phyloP scores from a whole-genome alignment of 1,140 invertebrate genomes.

The Anthonomus grandis region DNA sequence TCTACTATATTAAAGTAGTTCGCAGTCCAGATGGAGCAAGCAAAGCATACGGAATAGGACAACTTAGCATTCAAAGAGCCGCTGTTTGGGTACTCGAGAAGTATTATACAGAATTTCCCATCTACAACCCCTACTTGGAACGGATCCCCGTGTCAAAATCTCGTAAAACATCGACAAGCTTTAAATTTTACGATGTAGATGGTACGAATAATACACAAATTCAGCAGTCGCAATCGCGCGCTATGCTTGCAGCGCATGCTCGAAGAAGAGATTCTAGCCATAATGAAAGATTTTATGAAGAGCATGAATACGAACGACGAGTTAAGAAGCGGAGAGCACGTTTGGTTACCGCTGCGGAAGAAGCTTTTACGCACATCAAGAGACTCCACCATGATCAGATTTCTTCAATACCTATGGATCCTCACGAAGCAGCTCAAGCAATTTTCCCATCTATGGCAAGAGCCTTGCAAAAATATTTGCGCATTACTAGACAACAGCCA shows the following conservation, averaged over 20 bases:
- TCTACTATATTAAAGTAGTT: constrained; percentile 88
- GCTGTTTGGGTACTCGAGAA: constrained; percentile 91
- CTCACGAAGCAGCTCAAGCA: constrained; percentile 92
- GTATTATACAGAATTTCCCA: constrained; percentile 94
- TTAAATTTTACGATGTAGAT: constrained; percentile 97
- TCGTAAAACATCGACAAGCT: constrained; percentile 73
- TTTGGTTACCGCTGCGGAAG: constrained; percentile 89
- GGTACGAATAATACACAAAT: constrained; percentile 69
- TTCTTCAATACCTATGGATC: constrained; percentile 76
- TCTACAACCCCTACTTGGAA: constrained; percentile 95
- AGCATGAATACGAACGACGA: constrained; percentile 92
- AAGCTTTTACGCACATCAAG: constrained; percentile 96
- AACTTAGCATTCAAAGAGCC: constrained; percentile 91
- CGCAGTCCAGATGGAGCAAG: constrained; percentile 92
- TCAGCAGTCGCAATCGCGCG: constrained; percentile 62
- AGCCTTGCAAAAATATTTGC: constrained; percentile 92
- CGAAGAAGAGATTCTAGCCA: constrained; percentile 79
- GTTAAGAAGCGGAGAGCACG: constrained; percentile 87
- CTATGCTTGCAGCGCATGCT: constrained; percentile 67
- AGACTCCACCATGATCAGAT: constrained; percentile 65
- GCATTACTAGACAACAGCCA: constrained; percentile 92
- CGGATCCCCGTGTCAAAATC: constrained; percentile 82
- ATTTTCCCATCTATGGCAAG: constrained; percentile 95
- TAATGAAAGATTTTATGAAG: constrained; percentile 96
- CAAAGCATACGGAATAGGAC: constrained; percentile 80